Evolutionary conservation across 1,140 invertebrate species (phyloP).

Genomic region (Magallana angulata): DNA sequence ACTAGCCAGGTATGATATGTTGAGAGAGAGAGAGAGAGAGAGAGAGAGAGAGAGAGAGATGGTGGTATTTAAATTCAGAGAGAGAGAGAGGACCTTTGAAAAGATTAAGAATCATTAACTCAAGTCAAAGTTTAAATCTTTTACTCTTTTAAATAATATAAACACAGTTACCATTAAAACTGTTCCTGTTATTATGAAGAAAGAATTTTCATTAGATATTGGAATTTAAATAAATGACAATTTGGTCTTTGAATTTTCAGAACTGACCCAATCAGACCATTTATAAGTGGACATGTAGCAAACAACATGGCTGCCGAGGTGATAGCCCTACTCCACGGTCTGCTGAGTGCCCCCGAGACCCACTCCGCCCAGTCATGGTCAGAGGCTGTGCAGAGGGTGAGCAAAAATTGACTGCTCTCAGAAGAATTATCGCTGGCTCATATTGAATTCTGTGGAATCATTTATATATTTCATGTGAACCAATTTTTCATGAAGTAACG

Average conservation of each 20-base stretch:
- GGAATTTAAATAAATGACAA: too few species aligned
- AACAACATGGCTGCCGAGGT: constrained; percentile 80
- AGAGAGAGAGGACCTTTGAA: not conserved
- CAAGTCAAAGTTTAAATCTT: too few species aligned
- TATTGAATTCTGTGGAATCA: too few species aligned
- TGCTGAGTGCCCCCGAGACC: constrained; percentile 72
- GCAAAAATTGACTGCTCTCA: not conserved
- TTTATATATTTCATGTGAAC: too few species aligned
- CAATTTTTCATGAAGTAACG: too few species aligned
- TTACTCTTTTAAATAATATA: too few species aligned
- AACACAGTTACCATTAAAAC: too few species aligned
- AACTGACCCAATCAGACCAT: constrained; percentile 78
- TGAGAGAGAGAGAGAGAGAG: not conserved
- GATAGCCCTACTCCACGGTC: constrained; percentile 77
- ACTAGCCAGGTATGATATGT: constrained; percentile 71
- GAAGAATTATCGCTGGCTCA: too few species aligned
- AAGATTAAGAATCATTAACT: too few species aligned
- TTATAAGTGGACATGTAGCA: constrained; percentile 80
- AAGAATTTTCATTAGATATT: too few species aligned
- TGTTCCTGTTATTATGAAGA: too few species aligned
- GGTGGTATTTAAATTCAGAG: not conserved
- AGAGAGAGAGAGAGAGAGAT: not conserved
- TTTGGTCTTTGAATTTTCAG: constrained; percentile 53
- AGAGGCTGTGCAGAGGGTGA: constrained; percentile 76
- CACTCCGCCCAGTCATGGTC: constrained; percentile 75